Base-by-base conservation (phyloP, 2,888 invertebrate genomes). In the Marronus borbonicus region DNA sequence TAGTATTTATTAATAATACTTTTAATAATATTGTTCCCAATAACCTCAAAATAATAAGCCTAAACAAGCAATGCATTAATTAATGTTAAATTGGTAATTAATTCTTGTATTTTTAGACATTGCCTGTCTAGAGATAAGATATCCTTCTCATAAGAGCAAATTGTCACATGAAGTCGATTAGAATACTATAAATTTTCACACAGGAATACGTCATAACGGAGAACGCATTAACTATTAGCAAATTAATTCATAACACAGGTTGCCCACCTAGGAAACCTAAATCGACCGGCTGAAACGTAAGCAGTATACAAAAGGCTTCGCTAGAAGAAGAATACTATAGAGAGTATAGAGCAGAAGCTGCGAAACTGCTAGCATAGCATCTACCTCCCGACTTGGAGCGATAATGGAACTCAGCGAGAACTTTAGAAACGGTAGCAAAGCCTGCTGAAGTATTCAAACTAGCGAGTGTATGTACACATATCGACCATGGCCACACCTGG, bases 401-500 rank as follows among this genome's bases (percentile, higher is more conserved):
- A 62, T 24, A 28, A 62, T 62, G 28, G 10, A 60, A 24, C 20
- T 10, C 5, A 8, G 20, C 17, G 17, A n/a, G 24, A 62, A 62
- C 24, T 28, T 62, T 10, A 24, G 62, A 62, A 62, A 28, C 28
- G 28, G 7, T 28, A 24, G 7, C 28, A 10, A 28, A 20, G 62
- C 28, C 44, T 44, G 44, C 20, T 62, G 20, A 62, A 62, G 62
- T n/a, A 62, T 62, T 28, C 62, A 24, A 62, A 28, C 62, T 28
- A 28, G 14, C 7, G 44, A 10, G 10, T 62, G 10, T 20, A 62
- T 62, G 20, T 28, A 28, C 28, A 39, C 79, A 20, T 55, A 81
- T 80, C 77, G 81, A 80, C 74, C 81, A 28, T 60, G 55, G 65
- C 79, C 68, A 76, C 80, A 81, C 81, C 80, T 81, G 81, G 75